phyloP scores from a whole-genome alignment of 2,113 vertebrate genomes.

The Steatornis caripensis region DNA sequence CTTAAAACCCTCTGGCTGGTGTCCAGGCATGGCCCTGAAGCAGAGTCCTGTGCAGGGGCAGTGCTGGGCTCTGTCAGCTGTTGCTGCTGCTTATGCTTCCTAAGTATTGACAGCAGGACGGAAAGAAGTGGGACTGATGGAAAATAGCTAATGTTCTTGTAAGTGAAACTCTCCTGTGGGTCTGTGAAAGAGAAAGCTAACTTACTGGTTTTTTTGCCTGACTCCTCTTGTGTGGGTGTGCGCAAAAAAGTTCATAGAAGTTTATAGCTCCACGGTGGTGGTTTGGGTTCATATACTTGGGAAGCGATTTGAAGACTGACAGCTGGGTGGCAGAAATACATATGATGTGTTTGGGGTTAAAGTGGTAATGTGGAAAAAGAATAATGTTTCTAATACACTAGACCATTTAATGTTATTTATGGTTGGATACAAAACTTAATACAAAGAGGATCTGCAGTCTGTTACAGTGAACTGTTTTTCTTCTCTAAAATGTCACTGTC shows the following conservation, averaged over 20 bases:
- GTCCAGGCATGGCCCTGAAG: neutral
- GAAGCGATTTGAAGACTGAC: neutral
- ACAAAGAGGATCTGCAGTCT: neutral
- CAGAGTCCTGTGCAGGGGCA: neutral
- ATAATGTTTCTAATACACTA: neutral
- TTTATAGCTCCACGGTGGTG: neutral
- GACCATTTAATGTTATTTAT: neutral
- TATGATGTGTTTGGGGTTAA: neutral
- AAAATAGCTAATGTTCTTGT: neutral
- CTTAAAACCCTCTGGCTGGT: neutral
- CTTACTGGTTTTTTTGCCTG: fast-evolving
- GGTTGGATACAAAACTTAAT: neutral
- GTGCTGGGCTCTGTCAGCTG: neutral
- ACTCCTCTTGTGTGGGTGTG: neutral
- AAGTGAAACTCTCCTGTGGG: neutral
- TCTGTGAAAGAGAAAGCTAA: neutral
- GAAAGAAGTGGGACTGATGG: neutral
- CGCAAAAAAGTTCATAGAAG: too few relatives aligned
- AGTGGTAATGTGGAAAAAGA: neutral
- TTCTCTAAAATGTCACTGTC: neutral
- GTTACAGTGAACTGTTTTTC: neutral
- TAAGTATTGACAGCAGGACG: neutral
- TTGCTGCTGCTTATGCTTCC: neutral
- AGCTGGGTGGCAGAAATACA: neutral
- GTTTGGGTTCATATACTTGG: neutral